Evolutionary conservation across 2,888 invertebrate genomes (phyloP).

Genomic region (Norana najaformis): DNA sequence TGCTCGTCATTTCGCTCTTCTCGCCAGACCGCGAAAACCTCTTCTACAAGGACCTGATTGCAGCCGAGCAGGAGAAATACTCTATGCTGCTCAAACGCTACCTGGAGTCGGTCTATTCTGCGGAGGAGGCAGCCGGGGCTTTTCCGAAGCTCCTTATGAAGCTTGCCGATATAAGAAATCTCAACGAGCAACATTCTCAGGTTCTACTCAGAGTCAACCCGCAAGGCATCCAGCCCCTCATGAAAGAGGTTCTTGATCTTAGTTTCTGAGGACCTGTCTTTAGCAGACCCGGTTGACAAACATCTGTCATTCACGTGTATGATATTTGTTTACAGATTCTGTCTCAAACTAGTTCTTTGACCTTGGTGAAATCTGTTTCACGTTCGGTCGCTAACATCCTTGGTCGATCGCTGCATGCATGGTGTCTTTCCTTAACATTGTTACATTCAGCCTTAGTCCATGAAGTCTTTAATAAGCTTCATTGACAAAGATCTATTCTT

Average conservation of each 20-base stretch:
- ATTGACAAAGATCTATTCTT: background rate
- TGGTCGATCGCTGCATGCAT: background rate
- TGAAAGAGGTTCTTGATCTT: conserved; percentile 93
- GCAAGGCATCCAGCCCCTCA: conserved; percentile 83
- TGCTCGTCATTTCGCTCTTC: conserved; percentile 89
- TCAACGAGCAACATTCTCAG: conserved; percentile 88
- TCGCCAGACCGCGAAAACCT: conserved; percentile 77
- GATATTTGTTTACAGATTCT: background rate
- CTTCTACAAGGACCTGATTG: conserved; percentile 64
- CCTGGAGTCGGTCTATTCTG: conserved; percentile 56
- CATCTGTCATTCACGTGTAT: background rate
- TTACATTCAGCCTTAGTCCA: background rate
- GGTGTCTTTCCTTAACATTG: background rate
- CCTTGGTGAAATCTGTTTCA: background rate
- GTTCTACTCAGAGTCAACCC: conserved; percentile 93
- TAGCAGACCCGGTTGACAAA: conserved; percentile 4
- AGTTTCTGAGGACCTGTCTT: conserved; percentile 26
- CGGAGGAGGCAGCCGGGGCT: conserved; percentile 51
- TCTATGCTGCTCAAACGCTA: conserved; percentile 59
- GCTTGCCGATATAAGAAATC: conserved; percentile 83
- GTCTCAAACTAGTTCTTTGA: conserved; percentile 13
- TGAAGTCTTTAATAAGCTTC: background rate
- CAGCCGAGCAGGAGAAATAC: conserved; percentile 61
- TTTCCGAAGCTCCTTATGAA: conserved; percentile 76
- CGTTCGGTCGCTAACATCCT: background rate